Evolutionary conservation across 30 jellyfish, hydroid and myxozoan genomes (phyloP).

Genomic region (Catostylus mosaicus): DNA sequence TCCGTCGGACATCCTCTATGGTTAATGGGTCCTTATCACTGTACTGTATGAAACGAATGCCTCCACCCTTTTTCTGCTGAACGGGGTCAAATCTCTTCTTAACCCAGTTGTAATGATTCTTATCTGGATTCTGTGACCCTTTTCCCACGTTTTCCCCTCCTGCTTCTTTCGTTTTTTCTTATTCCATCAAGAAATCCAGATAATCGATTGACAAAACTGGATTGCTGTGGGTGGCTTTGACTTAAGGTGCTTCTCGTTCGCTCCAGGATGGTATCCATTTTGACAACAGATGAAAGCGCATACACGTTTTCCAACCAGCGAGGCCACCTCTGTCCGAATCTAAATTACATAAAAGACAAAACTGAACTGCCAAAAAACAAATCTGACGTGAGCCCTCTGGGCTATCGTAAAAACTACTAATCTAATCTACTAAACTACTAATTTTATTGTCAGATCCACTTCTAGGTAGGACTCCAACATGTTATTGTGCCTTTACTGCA

Average conservation of each 20-base stretch:
- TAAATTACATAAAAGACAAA: not conserved
- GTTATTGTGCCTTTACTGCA: no score
- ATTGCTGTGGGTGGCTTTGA: constrained; percentile 13
- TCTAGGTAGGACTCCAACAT: no score
- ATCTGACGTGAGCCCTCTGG: no score
- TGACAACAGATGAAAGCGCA: not conserved
- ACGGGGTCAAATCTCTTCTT: constrained; percentile 29
- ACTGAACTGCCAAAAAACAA: not conserved
- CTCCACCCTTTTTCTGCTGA: constrained; percentile 28
- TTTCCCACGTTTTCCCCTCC: constrained; percentile 14
- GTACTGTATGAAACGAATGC: constrained; percentile 17
- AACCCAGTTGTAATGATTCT: constrained; percentile 20
- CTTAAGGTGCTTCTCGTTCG: not conserved
- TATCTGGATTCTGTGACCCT: constrained; percentile 44
- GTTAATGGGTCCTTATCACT: constrained; percentile 25
- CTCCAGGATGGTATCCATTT: not conserved
- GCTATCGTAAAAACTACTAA: no score
- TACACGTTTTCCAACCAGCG: no score
- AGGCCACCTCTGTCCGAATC: not conserved
- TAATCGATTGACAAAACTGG: constrained; percentile 22
- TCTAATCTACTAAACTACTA: no score
- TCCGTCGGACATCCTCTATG: constrained; percentile 32
- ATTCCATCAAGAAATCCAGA: constrained; percentile 42
- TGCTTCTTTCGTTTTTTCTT: constrained; percentile 19
- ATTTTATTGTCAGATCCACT: no score